Evolutionary conservation across 2,113 vertebrate genomes (phyloP).

Genomic region (Emberiza fucata): DNA sequence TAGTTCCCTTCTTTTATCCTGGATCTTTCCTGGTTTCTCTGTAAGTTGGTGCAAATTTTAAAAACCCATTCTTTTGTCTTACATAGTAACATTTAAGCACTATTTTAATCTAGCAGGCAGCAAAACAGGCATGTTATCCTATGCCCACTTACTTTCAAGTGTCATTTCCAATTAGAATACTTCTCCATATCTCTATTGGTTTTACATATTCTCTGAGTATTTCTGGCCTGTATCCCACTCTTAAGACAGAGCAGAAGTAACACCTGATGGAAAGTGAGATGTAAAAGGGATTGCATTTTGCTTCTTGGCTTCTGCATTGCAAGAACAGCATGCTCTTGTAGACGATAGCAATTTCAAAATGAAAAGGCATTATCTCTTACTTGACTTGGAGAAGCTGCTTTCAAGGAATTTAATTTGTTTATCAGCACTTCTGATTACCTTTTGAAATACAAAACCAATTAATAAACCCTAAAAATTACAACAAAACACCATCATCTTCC

Average conservation of each 20-base stretch:
- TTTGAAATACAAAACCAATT: background rate
- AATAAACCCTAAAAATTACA: background rate
- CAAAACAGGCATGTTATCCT: background rate
- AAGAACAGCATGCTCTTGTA: background rate
- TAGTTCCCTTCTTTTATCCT: background rate
- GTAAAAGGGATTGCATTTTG: background rate
- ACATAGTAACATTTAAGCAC: background rate
- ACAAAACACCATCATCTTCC: background rate
- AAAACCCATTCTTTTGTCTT: background rate
- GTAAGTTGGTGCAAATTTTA: background rate
- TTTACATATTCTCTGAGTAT: background rate
- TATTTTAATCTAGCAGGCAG: background rate
- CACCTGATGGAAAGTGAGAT: background rate
- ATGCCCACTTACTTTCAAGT: background rate
- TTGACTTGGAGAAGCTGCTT: background rate
- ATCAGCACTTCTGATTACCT: background rate
- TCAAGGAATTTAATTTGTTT: background rate
- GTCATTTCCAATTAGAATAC: background rate
- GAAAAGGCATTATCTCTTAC: background rate
- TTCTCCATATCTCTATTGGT: background rate
- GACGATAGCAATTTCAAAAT: background rate
- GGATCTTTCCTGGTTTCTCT: background rate
- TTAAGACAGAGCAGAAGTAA: background rate
- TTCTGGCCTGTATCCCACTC: background rate
- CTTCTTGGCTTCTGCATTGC: background rate